Conservation (phyloP, 2,797 vertebrate genomes). For the Echeneis naucrates region DNA sequence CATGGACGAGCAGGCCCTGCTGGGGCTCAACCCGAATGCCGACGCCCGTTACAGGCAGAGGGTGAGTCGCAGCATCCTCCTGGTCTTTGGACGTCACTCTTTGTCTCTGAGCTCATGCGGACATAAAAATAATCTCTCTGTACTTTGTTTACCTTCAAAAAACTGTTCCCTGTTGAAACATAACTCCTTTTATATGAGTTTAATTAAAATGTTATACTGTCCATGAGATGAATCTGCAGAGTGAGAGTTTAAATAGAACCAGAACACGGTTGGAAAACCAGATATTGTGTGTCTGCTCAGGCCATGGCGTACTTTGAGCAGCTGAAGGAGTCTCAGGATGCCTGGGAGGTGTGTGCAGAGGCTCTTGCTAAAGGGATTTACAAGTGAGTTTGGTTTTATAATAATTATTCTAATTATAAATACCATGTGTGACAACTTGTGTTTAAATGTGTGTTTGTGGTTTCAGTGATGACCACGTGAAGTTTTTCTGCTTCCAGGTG, state of each 20-base stretch:
- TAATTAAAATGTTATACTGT: too few species aligned
- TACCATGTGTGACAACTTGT: neutral
- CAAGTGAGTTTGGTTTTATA: constrained; percentile 82
- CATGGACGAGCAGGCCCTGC: constrained; percentile 99
- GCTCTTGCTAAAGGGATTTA: constrained; percentile 93
- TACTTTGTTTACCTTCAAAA: too few species aligned
- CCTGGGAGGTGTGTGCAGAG: constrained; percentile 97
- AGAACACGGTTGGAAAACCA: too few species aligned
- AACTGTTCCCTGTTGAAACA: too few species aligned
- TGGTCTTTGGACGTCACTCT: neutral
- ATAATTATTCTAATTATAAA: too few species aligned
- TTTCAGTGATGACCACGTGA: constrained; percentile 95
- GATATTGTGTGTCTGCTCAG: constrained; percentile 59
- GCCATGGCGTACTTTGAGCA: constrained; percentile 98
- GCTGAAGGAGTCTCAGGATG: constrained; percentile 96
- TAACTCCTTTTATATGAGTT: too few species aligned
- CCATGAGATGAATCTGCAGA: too few species aligned
- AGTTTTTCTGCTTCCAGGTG: constrained; percentile 99
- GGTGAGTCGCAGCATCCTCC: constrained; percentile 74
- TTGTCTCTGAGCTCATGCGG: neutral
- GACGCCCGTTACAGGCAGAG: constrained; percentile 95
- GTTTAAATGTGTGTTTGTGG: neutral
- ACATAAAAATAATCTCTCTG: too few species aligned
- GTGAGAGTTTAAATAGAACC: too few species aligned
- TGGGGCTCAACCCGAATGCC: constrained; percentile 97